These are phyloP conservation scores for Xenops minutus DNA, from an alignment of 2,797 vertebrate genomes.

Conservation along the genomic window DNA sequence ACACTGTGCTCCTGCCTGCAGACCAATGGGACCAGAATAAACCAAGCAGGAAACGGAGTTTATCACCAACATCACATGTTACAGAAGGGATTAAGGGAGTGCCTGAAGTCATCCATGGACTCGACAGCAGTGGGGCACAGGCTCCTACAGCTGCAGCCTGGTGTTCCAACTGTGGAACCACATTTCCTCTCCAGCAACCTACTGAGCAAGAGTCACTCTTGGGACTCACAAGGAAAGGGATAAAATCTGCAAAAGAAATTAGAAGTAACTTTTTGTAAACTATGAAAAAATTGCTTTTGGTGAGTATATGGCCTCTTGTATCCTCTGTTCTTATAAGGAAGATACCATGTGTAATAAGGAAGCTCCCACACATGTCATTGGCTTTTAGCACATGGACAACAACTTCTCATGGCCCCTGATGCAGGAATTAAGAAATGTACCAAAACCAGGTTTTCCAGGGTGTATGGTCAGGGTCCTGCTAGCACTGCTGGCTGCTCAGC, in stretches of 20 bases:
- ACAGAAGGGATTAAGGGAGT: not conserved
- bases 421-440: not conserved
- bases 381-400: not conserved
- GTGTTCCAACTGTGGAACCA: accelerated
- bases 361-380: not conserved
- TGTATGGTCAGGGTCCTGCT: accelerated
- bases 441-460: not conserved
- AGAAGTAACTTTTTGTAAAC: not conserved
- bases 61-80: accelerated
- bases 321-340: not conserved
- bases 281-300: not conserved
- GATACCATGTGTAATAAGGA: not conserved
- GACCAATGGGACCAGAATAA: not conserved
- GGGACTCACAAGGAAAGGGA: not conserved
- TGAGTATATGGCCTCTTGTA: not conserved
- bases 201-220: not conserved
- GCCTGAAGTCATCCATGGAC: not conserved
- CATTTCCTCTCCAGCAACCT: not conserved
- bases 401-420: not conserved
- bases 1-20: not conserved
- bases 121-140: accelerated
- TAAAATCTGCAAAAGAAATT: not conserved
- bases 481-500: not conserved
- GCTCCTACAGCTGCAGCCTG: not conserved
- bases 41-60: not conserved